Evolutionary conservation across 2,797 vertebrate genomes (phyloP), one percentile per base, ranked within the genome.

Genomic region (Heterohyrax brucei): DNA sequence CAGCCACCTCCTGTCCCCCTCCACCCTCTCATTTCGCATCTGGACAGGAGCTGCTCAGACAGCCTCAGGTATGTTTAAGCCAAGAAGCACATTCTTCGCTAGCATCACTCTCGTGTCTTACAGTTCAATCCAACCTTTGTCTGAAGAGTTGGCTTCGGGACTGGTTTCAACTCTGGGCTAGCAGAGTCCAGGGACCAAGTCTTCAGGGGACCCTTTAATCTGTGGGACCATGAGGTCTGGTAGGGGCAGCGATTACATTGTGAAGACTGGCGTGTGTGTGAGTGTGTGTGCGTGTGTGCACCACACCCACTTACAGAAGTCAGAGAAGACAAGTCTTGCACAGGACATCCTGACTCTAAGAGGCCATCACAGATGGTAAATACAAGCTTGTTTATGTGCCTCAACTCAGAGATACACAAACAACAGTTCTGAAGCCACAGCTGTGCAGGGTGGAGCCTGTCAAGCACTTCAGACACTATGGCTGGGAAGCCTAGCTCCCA

Each of bases 381-480:
- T 50, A 12, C 0, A 10, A 76, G 26, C 18, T n/a, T 87, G 92
- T 64, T 87, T 66, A 53, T 12, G 83, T 22, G 84, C 50, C 61
- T 46, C 21, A 48, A n/a, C 12, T 30, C 62, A 1, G 10, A 77
- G 82, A 28, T 18, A 46, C 93, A 89, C 89, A 87, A 21, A 73
- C 10, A 2, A 16, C 33, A n/a, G 64, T 13, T 72, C 56, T 19
- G 8, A 68, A 89, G 46, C 8, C 1, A 0, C 68, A 75, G 30
- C 33, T 66, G 33, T 24, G 62, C 59, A n/a, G 22, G 61, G 61
- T 21, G 28, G 46, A 50, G 30, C n/a, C 46, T 77, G 39, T 77
- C 44, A 24, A 53, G 62, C 3, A 5, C 28, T 46, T 28, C 46
- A 46, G 33, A 33, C 0, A 0, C 46, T 26, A 6, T 0, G 0